Evolutionary conservation across 2,888 invertebrate genomes (phyloP).

Genomic region (Petrophora chlorosata): DNA sequence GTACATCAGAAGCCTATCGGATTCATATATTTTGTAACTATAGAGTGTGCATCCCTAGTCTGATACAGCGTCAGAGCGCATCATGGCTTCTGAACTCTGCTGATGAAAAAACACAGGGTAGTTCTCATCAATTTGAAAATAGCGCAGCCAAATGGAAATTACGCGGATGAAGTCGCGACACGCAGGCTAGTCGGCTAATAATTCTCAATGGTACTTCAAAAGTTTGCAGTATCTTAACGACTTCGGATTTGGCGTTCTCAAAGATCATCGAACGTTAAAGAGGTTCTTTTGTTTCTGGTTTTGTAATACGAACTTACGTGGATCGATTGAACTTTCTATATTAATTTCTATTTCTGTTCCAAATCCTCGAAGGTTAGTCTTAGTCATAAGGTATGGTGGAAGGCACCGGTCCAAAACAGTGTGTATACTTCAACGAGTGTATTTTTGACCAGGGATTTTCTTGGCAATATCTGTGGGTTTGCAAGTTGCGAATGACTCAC

Average conservation of each 20-base stretch:
- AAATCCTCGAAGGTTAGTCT: conserved; percentile 26
- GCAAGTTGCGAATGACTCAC: conserved; percentile 44
- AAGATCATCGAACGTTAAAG: conserved; percentile 12
- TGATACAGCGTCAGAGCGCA: no score
- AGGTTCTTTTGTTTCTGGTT: conserved; percentile 14
- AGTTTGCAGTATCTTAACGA: conserved; percentile 3
- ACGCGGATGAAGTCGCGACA: no score
- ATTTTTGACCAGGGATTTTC: conserved; percentile 38
- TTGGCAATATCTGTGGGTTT: conserved; percentile 21
- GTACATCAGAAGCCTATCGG: no score
- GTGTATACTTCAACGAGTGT: no score
- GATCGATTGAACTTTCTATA: conserved; percentile 14
- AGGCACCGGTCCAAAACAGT: conserved; percentile 15
- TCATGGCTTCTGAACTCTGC: no score
- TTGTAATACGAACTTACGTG: conserved; percentile 9
- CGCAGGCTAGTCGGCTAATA: neutral
- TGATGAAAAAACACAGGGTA: no score
- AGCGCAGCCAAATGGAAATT: no score
- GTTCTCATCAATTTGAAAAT: no score
- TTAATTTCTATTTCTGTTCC: conserved; percentile 18
- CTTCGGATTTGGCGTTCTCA: conserved; percentile 2
- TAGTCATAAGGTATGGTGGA: conserved; percentile 33
- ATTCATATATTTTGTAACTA: no score
- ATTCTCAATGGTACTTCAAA: conserved; percentile 3
- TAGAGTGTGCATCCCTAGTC: no score